Conservation (phyloP, 1,140 invertebrate genomes). For the Harpegnathos saltator region DNA sequence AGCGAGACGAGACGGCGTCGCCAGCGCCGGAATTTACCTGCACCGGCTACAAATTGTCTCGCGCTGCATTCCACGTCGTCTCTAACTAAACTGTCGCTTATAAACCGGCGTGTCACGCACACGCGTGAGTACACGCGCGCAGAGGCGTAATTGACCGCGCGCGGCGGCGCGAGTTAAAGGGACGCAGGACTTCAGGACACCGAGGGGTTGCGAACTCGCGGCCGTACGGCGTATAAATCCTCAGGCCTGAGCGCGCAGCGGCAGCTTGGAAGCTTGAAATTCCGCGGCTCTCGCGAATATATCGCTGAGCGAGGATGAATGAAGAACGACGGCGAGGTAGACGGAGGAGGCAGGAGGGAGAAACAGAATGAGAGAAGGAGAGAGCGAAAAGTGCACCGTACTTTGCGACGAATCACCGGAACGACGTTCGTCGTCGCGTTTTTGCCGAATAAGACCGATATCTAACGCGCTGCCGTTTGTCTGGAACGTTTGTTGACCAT, state of each 20-base stretch:
- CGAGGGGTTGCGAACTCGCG: slow-evolving; percentile 25
- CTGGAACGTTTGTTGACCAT: background rate
- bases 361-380: background rate
- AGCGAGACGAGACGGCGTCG: background rate
- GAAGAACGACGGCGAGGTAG: slow-evolving; percentile 20
- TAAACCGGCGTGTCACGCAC: slow-evolving; percentile 25
- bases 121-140: background rate
- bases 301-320: slow-evolving; percentile 26
- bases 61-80: slow-evolving; percentile 21
- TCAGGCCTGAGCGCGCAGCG: background rate
- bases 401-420: background rate
- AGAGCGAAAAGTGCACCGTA: background rate
- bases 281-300: slow-evolving; percentile 25
- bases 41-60: slow-evolving; percentile 24
- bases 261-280: slow-evolving; percentile 41
- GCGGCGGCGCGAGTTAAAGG: slow-evolving; percentile 27
- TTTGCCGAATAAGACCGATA: slow-evolving; percentile 30
- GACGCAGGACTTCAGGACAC: slow-evolving; percentile 29
- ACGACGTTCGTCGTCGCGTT: background rate
- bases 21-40: slow-evolving; percentile 7
- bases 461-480: background rate
- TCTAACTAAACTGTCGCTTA: slow-evolving; percentile 22
- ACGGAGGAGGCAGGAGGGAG: background rate
- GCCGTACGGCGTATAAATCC: slow-evolving; percentile 34
- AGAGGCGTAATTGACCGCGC: slow-evolving; percentile 6